Evolutionary conservation across 1,140 invertebrate genomes (phyloP), one percentile per base, ranked within the genome.

Genomic region (Atta cephalotes): DNA sequence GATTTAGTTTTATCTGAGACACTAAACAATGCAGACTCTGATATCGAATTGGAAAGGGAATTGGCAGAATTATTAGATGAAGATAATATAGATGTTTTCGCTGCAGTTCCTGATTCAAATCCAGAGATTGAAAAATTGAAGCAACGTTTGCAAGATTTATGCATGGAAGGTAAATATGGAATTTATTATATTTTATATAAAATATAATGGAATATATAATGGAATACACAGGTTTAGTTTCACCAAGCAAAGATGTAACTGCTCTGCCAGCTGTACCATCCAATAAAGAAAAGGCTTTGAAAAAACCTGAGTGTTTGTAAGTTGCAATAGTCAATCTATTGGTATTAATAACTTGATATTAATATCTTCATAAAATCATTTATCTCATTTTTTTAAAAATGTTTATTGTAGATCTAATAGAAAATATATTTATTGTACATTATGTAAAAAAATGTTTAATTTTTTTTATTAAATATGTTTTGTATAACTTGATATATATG

Each of bases 21-120:
- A 65, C 53, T 93, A 18, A 35, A 65, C 68, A 35, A 56, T 60
- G 18, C 77, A n/a, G 89, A 92, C 35, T 91, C 89, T 28, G 94
- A 95, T 84, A 18, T 71, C 10, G 95, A 95, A n/a, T 88, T 96
- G 62, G 95, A 96, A 86, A 79, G 92, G 35, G 95, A 96, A 90
- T 84, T 95, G 7, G 84, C 79, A 25, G 89, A 93, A 70, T 85
- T 92, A 78, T 71, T 90, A 21, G 74, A 66, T 9, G 66, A 88
- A 10, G 72, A 90, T 10, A 14, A 63, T 14, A 28, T 21, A 25
- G 9, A 80, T 0, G 68, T 35, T 39, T 53, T 16, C 1, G n/a
- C 62, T 62, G 39, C 21, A 58, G 58, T 60, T 82, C 28, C 62
- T 2, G 21, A 82, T 39, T 66, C 71, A 66, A 72, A 12, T 21